Conservation (phyloP, 2,113 vertebrate genomes). For the Geococcyx californianus region DNA sequence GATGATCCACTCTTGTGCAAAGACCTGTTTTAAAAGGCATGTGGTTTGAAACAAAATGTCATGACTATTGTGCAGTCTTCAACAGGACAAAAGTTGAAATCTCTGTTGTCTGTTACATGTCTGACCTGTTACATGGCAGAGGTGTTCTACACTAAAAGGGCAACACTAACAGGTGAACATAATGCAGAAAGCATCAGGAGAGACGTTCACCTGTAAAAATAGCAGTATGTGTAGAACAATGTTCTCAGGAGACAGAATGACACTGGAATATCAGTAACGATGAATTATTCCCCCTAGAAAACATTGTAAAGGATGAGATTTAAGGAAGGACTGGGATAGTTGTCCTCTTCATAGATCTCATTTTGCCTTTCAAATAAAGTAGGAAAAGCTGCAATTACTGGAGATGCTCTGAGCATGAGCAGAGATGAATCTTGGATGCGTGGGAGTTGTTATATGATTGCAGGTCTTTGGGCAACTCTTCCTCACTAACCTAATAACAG, state of each 20-base stretch:
- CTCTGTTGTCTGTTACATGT: not conserved
- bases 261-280: not conserved
- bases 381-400: not conserved
- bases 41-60: not conserved
- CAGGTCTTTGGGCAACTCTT: not conserved
- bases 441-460: not conserved
- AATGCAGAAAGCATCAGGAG: not conserved
- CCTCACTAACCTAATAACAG: not conserved
- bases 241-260: not conserved
- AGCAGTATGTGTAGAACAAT: not conserved
- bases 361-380: not conserved
- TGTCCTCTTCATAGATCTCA: not conserved
- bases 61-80: not conserved
- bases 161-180: not conserved
- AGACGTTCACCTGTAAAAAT: not conserved
- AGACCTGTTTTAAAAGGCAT: not conserved
- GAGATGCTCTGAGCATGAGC: not conserved
- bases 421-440: not conserved
- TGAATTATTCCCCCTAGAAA: not conserved
- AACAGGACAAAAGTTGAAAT: not conserved
- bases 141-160: not conserved
- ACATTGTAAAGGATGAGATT: not conserved
- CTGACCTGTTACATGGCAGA: not conserved
- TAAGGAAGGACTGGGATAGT: not conserved
- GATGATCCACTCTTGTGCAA: not conserved